Base-by-base conservation (phyloP, 2,797 vertebrate genomes). In the Podarcis siculus region DNA sequence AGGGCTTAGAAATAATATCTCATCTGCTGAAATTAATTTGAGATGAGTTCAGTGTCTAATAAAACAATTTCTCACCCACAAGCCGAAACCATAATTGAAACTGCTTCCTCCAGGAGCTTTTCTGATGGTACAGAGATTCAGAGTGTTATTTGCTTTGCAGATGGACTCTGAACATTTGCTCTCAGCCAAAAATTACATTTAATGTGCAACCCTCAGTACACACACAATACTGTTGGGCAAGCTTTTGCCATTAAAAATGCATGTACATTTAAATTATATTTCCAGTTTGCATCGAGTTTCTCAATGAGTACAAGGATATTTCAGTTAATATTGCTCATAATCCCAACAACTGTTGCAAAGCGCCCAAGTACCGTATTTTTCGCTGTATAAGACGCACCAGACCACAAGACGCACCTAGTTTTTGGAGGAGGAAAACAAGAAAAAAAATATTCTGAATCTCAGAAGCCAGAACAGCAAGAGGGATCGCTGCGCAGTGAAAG, bases 21-120 rank as follows among this genome's bases (percentile, higher is more conserved):
- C 13, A 13, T 15, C n/a, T 35, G 2, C 10, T 79, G 55, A 55
- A 86, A 58, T 39, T 67, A 82, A 92, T 32, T 3, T 85, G 25
- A 64, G 27, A 15, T 9, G 25, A 19, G 15, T 10, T 8, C 32
- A 37, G 7, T 78, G 0, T 69, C 45, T 82, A 21, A 71, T 87
- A 0, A 8, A 69, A 79, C 35, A 23, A 37, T 66, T 37, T n/a
- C 49, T 75, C 82, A 67, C 30, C 2, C 13, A 45, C 5, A 71
- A 80, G 32, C 15, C 83, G 49, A 76, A 87, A 32, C n/a, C 17
- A 27, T 83, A 35, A 4, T 6, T 73, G 5, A 79, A 89, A 79
- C 61, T 66, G 42, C 67, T 82, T 32, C 66, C 42, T 84, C n/a
- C 39, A 64, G 77, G 86, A 89, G 12, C 42, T 81, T 82, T 39